These are phyloP conservation scores for Megaceryle torquata DNA, from an alignment of 2,113 vertebrate genomes.

Conservation along the genomic window DNA sequence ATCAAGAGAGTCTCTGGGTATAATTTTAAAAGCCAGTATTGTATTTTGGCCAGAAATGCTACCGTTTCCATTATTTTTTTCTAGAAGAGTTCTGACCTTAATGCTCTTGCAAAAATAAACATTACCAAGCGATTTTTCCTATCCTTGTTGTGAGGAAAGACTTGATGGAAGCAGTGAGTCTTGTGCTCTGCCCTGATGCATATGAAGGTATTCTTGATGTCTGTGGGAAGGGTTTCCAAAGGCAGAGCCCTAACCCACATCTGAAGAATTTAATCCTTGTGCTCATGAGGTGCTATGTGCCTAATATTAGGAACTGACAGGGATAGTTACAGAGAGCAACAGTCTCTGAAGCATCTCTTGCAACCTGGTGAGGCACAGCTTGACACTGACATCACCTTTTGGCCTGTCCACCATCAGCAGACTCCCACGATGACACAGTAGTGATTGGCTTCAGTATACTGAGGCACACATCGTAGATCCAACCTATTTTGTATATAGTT, in stretches of 20 bases:
- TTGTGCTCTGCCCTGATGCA: not conserved
- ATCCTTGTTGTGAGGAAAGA: not conserved
- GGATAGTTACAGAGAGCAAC: not conserved
- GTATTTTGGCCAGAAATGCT: not conserved
- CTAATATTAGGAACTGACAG: not conserved
- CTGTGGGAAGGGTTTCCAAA: not conserved
- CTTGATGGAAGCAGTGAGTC: not conserved
- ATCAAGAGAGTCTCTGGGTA: not conserved
- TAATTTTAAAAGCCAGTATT: not conserved
- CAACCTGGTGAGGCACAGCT: not conserved
- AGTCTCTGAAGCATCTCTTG: not conserved
- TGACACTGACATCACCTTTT: not conserved
- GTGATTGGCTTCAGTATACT: accelerated
- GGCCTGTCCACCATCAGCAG: not conserved
- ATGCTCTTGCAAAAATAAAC: not conserved
- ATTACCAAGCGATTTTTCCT: not conserved
- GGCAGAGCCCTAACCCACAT: not conserved
- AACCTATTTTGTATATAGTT: not conserved
- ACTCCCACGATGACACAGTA: accelerated
- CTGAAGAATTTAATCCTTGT: not conserved
- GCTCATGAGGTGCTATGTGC: not conserved
- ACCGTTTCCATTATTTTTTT: not conserved
- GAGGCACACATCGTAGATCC: not conserved
- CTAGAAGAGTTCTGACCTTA: not conserved
- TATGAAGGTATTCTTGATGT: not conserved